Evolutionary conservation across 2,888 invertebrate species (phyloP).

Genomic region (Thecophora atra): DNA sequence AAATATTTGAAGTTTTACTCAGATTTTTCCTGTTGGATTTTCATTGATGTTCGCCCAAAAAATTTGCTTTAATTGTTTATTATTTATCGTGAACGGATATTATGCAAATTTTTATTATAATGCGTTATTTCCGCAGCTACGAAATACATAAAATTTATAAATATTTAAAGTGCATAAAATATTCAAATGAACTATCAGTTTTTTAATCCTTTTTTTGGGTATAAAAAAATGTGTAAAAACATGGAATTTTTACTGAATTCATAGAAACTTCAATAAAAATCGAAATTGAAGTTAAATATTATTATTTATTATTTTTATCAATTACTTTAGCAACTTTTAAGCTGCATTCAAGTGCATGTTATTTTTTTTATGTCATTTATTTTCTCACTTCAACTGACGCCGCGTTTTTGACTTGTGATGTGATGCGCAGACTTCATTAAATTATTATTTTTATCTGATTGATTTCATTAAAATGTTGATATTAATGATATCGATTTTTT

Average conservation of each 20-base stretch:
- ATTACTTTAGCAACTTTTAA: background rate
- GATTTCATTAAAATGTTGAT: too few species aligned
- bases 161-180: background rate
- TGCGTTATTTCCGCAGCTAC: background rate
- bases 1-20: slow-evolving; percentile 57
- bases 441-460: background rate
- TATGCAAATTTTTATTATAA: slow-evolving; percentile 29
- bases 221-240: background rate
- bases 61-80: slow-evolving; percentile 34
- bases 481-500: too few species aligned
- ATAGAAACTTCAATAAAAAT: background rate
- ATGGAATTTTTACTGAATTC: background rate
- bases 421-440: slow-evolving; percentile 34
- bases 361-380: slow-evolving; percentile 51
- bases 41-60: slow-evolving; percentile 28
- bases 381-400: background rate
- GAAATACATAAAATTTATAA: too few species aligned
- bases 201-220: background rate
- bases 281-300: slow-evolving; percentile 45
- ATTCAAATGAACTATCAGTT: background rate
- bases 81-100: slow-evolving; percentile 26
- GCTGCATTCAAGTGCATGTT: slow-evolving; percentile 42
- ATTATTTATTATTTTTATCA: slow-evolving; percentile 55
- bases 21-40: slow-evolving; percentile 27
- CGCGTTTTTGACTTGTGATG: slow-evolving; percentile 10